A percentile compares a stretch with the other conserved stretches of the same genome.
phyloP scores from a whole-genome alignment of 1,140 invertebrate species.

The Telenomus remus region DNA sequence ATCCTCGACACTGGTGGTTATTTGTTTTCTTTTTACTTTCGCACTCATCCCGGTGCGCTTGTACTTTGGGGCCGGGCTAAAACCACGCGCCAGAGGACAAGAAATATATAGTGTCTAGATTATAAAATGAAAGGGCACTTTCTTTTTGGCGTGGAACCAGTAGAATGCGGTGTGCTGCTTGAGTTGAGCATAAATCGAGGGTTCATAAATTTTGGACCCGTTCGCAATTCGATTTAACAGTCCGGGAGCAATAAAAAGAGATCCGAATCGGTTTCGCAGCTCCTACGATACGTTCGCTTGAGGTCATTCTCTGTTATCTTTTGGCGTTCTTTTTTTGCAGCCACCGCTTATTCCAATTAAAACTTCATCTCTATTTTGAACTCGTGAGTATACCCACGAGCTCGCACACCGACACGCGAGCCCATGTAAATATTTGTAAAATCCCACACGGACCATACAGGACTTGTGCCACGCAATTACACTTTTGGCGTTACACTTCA shows the following conservation, averaged over 20 bases:
- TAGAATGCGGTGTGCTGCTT: conserved; percentile 32
- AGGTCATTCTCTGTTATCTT: conserved; percentile 10
- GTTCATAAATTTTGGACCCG: conserved; percentile 62
- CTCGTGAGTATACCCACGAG: not conserved
- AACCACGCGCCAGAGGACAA: conserved; percentile 44
- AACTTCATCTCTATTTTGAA: conserved; percentile 65
- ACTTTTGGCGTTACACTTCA: conserved; percentile 12
- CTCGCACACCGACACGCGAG: conserved; percentile 8
- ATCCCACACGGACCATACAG: not conserved
- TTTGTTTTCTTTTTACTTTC: conserved; percentile 7
- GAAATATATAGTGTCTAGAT: conserved; percentile 44
- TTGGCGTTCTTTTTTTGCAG: conserved; percentile 13
- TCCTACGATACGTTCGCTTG: conserved; percentile 44
- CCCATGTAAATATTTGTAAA: conserved; percentile 36
- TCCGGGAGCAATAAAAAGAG: conserved; percentile 55
- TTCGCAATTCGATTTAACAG: conserved; percentile 60
- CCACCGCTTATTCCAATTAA: conserved; percentile 65
- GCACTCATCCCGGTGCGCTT: conserved; percentile 14
- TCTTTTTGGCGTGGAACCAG: conserved; percentile 43
- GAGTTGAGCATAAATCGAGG: conserved; percentile 49
- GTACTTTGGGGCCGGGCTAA: conserved; percentile 28
- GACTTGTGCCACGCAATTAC: not conserved
- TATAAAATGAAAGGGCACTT: conserved; percentile 50
- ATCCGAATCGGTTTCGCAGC: conserved; percentile 56
- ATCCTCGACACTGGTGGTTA: conserved; percentile 26